A percentile compares a stretch with the other conserved stretches of the same genome.
Evolutionary conservation across 2,797 vertebrate genomes (phyloP).

Genomic region (Sebastes miniatus): DNA sequence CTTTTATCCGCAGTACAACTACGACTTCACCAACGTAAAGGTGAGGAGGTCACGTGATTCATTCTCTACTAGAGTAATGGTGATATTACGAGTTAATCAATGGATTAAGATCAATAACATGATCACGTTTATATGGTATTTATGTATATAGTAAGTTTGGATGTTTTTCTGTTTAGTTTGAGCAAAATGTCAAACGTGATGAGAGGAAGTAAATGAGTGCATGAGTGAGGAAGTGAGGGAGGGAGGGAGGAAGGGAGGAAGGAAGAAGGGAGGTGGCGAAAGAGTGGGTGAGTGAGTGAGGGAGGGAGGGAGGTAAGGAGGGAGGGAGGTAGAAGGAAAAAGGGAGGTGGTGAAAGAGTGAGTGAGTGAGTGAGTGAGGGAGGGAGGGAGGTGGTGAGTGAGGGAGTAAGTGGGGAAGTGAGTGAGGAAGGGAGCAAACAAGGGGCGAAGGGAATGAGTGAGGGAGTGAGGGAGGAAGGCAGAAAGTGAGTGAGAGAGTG

Average conservation of each 20-base stretch:
- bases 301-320: background rate
- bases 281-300: too few relatives aligned
- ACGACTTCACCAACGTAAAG: slow-evolving; percentile 67
- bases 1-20: slow-evolving; percentile 65
- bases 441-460: too few relatives aligned
- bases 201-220: background rate
- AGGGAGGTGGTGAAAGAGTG: too few relatives aligned
- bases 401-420: accelerated
- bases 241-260: too few relatives aligned
- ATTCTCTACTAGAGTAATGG: background rate
- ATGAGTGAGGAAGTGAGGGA: background rate
- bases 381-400: background rate
- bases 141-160: background rate
- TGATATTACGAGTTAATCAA: background rate
- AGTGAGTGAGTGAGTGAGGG: too few relatives aligned
- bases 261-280: too few relatives aligned
- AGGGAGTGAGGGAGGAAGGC: accelerated
- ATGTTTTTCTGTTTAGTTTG: background rate
- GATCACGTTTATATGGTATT: background rate
- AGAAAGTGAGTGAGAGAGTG: background rate
- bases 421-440: background rate
- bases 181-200: background rate
- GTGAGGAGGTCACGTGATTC: slow-evolving; percentile 16
- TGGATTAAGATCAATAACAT: too few relatives aligned
- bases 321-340: too few relatives aligned